Percentiles rank a stretch among this genome's conserved stretches.
These are phyloP conservation scores for Drosophila albomicans DNA, from an alignment of 1,140 invertebrate genomes.

Conservation along the genomic window DNA sequence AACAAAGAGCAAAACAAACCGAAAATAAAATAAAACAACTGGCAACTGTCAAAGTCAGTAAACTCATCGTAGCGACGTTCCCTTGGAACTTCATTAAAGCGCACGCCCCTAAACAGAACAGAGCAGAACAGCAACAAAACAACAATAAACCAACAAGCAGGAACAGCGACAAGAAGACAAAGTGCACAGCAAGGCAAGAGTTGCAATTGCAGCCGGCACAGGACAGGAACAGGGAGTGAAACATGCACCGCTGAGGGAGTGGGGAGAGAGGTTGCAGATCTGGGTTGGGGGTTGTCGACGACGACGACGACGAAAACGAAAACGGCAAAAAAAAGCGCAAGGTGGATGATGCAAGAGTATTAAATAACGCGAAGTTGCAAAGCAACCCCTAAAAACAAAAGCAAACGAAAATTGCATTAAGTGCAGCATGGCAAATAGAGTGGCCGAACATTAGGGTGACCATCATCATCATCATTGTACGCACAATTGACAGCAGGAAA, in stretches of 20 bases:
- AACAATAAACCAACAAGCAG: background rate
- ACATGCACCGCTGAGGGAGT: background rate
- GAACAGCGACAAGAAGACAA: slow-evolving; percentile 19
- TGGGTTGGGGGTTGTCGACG: slow-evolving; percentile 38
- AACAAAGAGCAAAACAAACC: slow-evolving; percentile 45
- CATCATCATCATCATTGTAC: slow-evolving; percentile 44
- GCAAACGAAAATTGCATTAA: slow-evolving; percentile 71
- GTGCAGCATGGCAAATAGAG: slow-evolving; percentile 38
- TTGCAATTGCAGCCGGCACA: slow-evolving; percentile 48
- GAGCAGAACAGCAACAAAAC: slow-evolving; percentile 1
- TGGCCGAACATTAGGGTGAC: slow-evolving; percentile 38
- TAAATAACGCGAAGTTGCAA: slow-evolving; percentile 53
- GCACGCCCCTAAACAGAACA: slow-evolving; percentile 39
- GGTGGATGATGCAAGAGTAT: slow-evolving; percentile 77
- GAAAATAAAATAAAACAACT: slow-evolving; percentile 37
- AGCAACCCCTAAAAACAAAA: slow-evolving; percentile 74
- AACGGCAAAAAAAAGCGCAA: slow-evolving; percentile 64
- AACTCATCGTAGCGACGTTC: slow-evolving; percentile 33
- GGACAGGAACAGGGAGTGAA: background rate
- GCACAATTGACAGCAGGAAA: slow-evolving; percentile 70
- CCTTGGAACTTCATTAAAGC: slow-evolving; percentile 59
- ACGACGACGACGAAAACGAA: background rate
- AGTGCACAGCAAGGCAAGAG: slow-evolving; percentile 38
- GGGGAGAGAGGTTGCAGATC: slow-evolving; percentile 11
- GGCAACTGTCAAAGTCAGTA: slow-evolving; percentile 68